phyloP scores from a whole-genome alignment of 2,888 invertebrate genomes.

The Eupithecia vulgata region DNA sequence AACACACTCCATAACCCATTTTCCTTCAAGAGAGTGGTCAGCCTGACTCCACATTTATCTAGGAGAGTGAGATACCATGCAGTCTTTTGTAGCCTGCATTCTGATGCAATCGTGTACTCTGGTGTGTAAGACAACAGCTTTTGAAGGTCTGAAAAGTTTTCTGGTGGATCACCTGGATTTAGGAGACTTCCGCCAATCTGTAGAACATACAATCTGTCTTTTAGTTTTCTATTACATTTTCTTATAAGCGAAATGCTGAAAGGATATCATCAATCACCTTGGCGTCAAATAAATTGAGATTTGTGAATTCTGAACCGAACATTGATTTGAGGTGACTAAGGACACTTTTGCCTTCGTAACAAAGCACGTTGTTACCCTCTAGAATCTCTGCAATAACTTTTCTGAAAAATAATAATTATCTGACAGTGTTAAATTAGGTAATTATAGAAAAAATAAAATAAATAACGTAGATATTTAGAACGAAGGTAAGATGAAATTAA shows the following conservation, averaged over 20 bases:
- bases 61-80: slow-evolving; percentile 65
- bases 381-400: slow-evolving; percentile 50
- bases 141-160: slow-evolving; percentile 65
- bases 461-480: neutral
- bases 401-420: slow-evolving; percentile 49
- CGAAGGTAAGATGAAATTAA: neutral
- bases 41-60: slow-evolving; percentile 51
- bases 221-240: neutral
- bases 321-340: slow-evolving; percentile 61
- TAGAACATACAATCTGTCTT: neutral
- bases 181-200: slow-evolving; percentile 74
- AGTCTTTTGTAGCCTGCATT: slow-evolving; percentile 61
- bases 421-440: neutral
- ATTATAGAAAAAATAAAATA: neutral
- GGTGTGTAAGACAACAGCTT: slow-evolving; percentile 56
- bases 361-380: slow-evolving; percentile 57
- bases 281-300: slow-evolving; percentile 55
- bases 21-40: slow-evolving; percentile 53
- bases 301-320: slow-evolving; percentile 52
- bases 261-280: slow-evolving; percentile 57
- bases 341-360: slow-evolving; percentile 70
- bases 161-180: slow-evolving; percentile 72
- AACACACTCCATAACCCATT: slow-evolving; percentile 71
- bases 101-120: slow-evolving; percentile 61
- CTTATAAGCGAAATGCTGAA: neutral